Base-by-base conservation (phyloP, 2,797 vertebrate genomes). In the Bovichtus diacanthus region DNA sequence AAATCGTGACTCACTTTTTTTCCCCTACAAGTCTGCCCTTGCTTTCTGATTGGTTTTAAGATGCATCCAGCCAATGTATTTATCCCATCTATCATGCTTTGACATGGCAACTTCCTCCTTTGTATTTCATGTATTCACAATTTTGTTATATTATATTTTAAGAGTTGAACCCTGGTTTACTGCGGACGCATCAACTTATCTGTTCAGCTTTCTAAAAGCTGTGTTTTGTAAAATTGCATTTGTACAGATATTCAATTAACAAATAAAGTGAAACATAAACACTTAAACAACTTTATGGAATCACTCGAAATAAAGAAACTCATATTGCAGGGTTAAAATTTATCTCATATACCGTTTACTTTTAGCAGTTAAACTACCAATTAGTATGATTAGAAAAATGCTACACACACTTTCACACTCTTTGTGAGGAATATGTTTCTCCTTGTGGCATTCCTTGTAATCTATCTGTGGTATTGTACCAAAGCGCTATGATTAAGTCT, bases 1-100 rank as follows among this genome's bases (percentile, higher is more conserved):
- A 78, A 86, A 87, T 76, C 4, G 51, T 82, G 83, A 87, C 71
- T 88, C 53, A 46, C 58, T 76, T 80, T 70, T 81, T 65, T 54
- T 38, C 34, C 31, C 36, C 63, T 10, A 47, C 65, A 58, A 12
- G 51, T 77, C 63, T 76, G 64, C 67, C 60, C 67, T 54, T 73
- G 59, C 60, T 77, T 74, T 82, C 50, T 79, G 63, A 81, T 84
- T 73, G 66, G 72, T 76, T 81, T 68, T 65, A 65, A 76, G 54
- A 55, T 74, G 76, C 74, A 82, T 75, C 56, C 55, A 59, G 41
- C 51, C 63, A 19, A 63, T 50, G 21, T 56, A 67, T 86, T 80
- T 36, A 76, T 70, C 19, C 39, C 68, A 81, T 84, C 69, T 62
- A 70, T 78, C 69, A 75, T 78, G 38, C 46, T 86, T 73, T 70